phyloP scores from a whole-genome alignment of 2,888 invertebrate genomes.

The Lasioglossum figueresi region DNA sequence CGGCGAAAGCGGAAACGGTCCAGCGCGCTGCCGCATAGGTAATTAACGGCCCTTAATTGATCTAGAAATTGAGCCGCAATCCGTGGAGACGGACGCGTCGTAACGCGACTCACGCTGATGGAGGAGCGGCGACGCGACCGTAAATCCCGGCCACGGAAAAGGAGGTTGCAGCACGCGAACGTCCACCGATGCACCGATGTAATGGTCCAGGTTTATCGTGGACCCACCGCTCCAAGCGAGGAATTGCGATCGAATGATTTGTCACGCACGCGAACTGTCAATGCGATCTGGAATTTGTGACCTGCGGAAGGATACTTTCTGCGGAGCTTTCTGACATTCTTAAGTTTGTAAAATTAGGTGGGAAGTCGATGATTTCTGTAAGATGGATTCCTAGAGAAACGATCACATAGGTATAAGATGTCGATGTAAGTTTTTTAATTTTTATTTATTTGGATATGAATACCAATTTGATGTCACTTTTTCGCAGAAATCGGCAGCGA shows the following conservation, averaged over 20 bases:
- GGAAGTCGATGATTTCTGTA: neutral
- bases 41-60: conserved; percentile 51
- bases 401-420: neutral
- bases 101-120: conserved; percentile 7
- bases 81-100: neutral
- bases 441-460: too few relatives aligned
- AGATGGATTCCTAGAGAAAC: neutral
- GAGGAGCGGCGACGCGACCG: neutral
- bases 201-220: neutral
- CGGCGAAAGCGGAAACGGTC: conserved; percentile 4
- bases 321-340: neutral
- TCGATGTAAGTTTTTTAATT: too few relatives aligned
- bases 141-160: conserved; percentile 9
- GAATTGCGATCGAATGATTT: neutral
- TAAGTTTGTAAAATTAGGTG: neutral
- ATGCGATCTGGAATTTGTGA: neutral
- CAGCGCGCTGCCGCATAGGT: conserved; percentile 21
- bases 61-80: conserved; percentile 28
- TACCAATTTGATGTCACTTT: too few relatives aligned
- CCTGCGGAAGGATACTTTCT: neutral
- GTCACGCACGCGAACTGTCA: neutral
- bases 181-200: neutral
- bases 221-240: neutral
- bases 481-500: too few relatives aligned
- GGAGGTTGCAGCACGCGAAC: neutral